Evolutionary conservation across 2,888 invertebrate genomes (phyloP).

Genomic region (Eucera pruinosa): DNA sequence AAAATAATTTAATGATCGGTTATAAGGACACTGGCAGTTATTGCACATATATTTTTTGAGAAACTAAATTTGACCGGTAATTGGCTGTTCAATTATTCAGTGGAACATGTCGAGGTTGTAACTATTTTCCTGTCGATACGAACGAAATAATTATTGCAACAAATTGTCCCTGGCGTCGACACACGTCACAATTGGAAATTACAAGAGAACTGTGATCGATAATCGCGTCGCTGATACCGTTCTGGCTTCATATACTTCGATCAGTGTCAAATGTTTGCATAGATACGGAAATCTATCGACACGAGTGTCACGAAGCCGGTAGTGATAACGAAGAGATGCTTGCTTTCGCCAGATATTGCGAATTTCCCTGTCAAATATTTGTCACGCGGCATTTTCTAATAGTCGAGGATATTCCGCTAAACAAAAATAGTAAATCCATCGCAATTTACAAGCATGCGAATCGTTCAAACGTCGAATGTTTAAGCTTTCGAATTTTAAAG

Average conservation of each 20-base stretch:
- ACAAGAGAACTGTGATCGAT: constrained; percentile 37
- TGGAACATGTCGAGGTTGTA: neutral
- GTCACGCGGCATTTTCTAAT: no score
- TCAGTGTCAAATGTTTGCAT: constrained; percentile 48
- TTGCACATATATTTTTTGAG: no score
- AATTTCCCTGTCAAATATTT: neutral
- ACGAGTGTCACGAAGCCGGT: constrained; percentile 19
- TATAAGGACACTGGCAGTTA: no score
- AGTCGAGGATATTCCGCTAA: no score
- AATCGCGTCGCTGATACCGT: constrained; percentile 41
- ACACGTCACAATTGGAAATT: constrained; percentile 16
- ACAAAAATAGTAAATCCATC: no score
- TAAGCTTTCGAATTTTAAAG: neutral
- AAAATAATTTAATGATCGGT: no score
- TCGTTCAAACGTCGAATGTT: no score
- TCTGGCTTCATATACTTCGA: constrained; percentile 27
- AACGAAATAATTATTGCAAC: constrained; percentile 17
- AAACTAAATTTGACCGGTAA: neutral
- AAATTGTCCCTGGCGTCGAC: neutral
- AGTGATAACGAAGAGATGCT: constrained; percentile 23
- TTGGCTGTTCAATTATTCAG: no score
- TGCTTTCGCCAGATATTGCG: neutral
- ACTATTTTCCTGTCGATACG: constrained; percentile 2
- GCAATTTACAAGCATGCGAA: no score
- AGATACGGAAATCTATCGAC: constrained; percentile 48